A percentile compares a stretch with the other conserved stretches of the same genome.
Evolutionary conservation across 2,888 invertebrate species (phyloP).

Genomic region (Drosophila anomelani): DNA sequence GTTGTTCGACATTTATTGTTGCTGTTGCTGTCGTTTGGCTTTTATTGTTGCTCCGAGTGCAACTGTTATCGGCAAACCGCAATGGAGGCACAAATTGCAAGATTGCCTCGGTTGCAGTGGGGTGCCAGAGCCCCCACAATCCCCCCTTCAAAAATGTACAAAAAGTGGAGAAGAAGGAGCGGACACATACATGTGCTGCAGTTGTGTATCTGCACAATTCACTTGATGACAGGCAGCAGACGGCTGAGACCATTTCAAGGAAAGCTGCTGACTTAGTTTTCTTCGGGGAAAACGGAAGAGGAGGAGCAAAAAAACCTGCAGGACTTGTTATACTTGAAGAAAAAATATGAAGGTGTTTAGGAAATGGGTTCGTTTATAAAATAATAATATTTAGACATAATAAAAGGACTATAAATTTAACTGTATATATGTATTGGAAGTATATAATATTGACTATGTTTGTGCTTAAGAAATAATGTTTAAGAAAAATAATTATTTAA

Average conservation of each 20-base stretch:
- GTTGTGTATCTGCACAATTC: conserved; percentile 32
- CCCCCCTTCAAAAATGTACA: conserved; percentile 3
- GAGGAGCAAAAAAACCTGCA: not conserved
- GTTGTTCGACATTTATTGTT: conserved; percentile 51
- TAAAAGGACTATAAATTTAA: too few species aligned
- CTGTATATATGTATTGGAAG: too few species aligned
- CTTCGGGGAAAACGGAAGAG: not conserved
- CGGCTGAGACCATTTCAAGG: conserved; percentile 24
- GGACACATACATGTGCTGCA: conserved; percentile 18
- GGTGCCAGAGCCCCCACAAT: not conserved
- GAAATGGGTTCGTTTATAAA: too few species aligned
- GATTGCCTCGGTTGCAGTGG: conserved; percentile 24
- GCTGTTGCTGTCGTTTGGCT: conserved; percentile 52
- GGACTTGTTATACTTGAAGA: not conserved
- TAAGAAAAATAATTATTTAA: too few species aligned
- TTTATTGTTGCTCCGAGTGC: conserved; percentile 43
- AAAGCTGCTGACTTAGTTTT: conserved; percentile 38
- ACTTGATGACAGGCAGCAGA: conserved; percentile 36
- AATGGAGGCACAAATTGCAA: conserved; percentile 57
- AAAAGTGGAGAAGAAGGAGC: not conserved
- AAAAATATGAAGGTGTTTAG: too few species aligned
- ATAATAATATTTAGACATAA: too few species aligned
- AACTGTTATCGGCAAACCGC: conserved; percentile 62
- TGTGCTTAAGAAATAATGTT: too few species aligned
- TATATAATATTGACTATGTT: too few species aligned